Conservation (phyloP, 1,140 invertebrate species). For the Drosophila orosa region DNA sequence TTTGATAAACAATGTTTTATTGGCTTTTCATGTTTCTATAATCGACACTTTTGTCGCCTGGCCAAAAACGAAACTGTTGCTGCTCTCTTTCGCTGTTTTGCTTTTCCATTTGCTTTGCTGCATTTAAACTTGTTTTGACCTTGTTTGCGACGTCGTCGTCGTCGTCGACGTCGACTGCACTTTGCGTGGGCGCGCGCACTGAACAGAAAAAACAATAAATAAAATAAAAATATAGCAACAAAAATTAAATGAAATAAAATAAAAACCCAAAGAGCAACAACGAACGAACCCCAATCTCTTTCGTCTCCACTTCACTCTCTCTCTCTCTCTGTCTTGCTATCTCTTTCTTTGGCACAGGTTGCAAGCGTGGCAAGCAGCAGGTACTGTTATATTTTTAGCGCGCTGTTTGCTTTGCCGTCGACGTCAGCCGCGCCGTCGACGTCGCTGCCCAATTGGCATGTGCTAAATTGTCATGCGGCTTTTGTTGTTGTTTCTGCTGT, state of each 20-base stretch:
- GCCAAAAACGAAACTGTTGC: constrained; percentile 28
- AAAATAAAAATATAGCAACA: constrained; percentile 9
- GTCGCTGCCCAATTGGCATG: constrained; percentile 66
- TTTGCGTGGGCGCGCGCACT: constrained; percentile 64
- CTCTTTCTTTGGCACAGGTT: constrained; percentile 51
- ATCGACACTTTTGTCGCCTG: constrained; percentile 12
- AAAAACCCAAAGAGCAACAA: constrained; percentile 14
- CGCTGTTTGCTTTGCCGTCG: constrained; percentile 27
- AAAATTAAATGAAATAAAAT: constrained; percentile 30
- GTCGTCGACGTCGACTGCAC: constrained; percentile 37
- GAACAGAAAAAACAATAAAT: constrained; percentile 29
- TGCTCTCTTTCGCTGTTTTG: constrained; percentile 23
- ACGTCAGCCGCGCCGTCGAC: constrained; percentile 18
- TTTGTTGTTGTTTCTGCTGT: constrained; percentile 28
- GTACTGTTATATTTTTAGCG: constrained; percentile 79
- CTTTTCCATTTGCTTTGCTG: constrained; percentile 30
- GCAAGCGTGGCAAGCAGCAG: constrained; percentile 72
- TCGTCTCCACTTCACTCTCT: constrained; percentile 7
- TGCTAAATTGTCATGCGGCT: constrained; percentile 65
- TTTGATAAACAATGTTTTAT: not conserved
- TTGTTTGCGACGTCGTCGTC: constrained; percentile 57
- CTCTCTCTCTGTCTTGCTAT: constrained; percentile 3
- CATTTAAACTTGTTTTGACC: constrained; percentile 77
- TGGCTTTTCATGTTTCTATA: not conserved
- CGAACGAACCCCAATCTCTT: constrained; percentile 2